These are phyloP conservation scores for Plebejus anna DNA, from an alignment of 2,888 invertebrate species.

Conservation along the genomic window DNA sequence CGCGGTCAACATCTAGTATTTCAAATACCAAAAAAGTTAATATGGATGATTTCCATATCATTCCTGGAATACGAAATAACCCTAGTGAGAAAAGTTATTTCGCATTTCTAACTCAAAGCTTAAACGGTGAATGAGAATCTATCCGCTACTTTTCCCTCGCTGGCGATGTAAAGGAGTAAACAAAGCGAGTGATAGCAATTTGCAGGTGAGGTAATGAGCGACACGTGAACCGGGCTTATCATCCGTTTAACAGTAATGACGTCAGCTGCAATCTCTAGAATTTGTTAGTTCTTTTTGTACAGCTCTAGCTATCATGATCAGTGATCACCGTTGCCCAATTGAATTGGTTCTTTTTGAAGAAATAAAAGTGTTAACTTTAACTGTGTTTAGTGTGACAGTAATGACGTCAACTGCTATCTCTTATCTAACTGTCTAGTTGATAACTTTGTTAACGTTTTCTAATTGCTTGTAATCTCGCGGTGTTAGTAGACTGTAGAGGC, in stretches of 20 bases:
- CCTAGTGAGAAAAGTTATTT: not conserved
- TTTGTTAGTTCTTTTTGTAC: not conserved
- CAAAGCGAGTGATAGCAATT: conserved; percentile 30
- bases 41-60: not conserved
- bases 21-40: not conserved
- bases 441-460: no score
- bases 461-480: no score
- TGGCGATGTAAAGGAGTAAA: conserved; percentile 19
- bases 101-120: conserved; percentile 12
- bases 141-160: conserved; percentile 8
- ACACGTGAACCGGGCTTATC: conserved; percentile 26
- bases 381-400: not conserved
- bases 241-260: conserved; percentile 23
- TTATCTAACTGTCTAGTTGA: not conserved
- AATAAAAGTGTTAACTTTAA: no score
- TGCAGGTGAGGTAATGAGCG: conserved; percentile 29
- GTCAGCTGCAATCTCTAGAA: conserved; percentile 16
- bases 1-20: not conserved
- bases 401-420: conserved; percentile 10
- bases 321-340: no score
- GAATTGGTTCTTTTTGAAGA: no score
- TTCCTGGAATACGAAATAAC: not conserved
- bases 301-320: no score
- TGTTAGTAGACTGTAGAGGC: no score
- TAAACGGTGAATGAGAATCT: conserved; percentile 12